Conservation (phyloP, 2,888 invertebrate genomes). For the Galerucella calmariensis region DNA sequence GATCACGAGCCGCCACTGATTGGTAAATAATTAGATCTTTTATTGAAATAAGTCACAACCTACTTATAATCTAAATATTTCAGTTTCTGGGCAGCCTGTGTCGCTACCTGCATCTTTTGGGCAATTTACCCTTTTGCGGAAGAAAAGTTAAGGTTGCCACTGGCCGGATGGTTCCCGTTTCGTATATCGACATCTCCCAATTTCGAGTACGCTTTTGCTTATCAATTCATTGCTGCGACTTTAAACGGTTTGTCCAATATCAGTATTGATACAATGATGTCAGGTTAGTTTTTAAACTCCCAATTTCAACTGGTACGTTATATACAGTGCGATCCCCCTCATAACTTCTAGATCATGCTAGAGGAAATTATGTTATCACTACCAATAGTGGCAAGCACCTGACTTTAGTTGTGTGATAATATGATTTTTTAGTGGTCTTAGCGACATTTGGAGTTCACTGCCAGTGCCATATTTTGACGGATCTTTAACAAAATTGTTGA, state of each 20-base stretch:
- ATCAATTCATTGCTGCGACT: slow-evolving; percentile 65
- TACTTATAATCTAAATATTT: neutral
- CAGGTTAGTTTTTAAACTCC: slow-evolving; percentile 31
- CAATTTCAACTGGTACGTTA: too few relatives aligned
- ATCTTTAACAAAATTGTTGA: too few relatives aligned
- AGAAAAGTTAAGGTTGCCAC: slow-evolving; percentile 47
- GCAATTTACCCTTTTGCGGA: slow-evolving; percentile 58
- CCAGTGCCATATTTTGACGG: too few relatives aligned
- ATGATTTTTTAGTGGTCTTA: too few relatives aligned
- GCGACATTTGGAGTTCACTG: too few relatives aligned
- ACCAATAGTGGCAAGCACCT: too few relatives aligned
- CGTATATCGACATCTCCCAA: slow-evolving; percentile 61
- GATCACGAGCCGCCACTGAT: too few relatives aligned
- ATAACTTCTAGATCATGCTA: too few relatives aligned
- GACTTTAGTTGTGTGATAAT: too few relatives aligned
- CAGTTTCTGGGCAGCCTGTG: slow-evolving; percentile 46
- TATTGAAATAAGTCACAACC: too few relatives aligned
- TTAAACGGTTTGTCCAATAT: slow-evolving; percentile 67
- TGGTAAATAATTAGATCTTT: slow-evolving; percentile 16
- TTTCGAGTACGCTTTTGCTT: slow-evolving; percentile 65
- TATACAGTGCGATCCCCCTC: too few relatives aligned
- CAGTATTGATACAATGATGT: slow-evolving; percentile 60
- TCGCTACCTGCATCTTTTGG: slow-evolving; percentile 56
- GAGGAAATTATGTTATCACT: too few relatives aligned
- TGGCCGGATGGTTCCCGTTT: slow-evolving; percentile 66